Evolutionary conservation across 2,113 vertebrate genomes (phyloP).

Genomic region (Varanus komodoensis): DNA sequence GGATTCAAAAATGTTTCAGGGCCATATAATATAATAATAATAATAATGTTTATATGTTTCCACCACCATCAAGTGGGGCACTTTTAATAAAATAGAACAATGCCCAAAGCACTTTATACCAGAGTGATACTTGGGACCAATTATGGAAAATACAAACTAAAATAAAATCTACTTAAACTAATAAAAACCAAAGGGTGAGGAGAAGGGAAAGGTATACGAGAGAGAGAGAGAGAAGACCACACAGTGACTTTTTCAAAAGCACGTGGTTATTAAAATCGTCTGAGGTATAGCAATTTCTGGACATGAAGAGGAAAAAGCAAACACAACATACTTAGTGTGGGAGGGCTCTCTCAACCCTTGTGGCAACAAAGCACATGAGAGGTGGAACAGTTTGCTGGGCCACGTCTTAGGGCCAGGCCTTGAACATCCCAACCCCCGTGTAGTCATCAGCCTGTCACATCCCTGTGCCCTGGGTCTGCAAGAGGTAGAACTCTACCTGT

Average conservation of each 20-base stretch:
- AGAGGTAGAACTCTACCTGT: too few species aligned
- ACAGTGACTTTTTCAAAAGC: background rate
- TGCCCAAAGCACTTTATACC: constrained; percentile 4
- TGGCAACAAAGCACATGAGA: background rate
- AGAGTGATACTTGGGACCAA: constrained; percentile 12
- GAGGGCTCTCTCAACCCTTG: background rate
- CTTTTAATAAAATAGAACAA: constrained; percentile 18
- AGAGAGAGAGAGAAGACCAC: background rate
- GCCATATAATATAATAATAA: constrained; percentile 14
- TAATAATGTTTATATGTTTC: constrained; percentile 21
- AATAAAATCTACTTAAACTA: background rate
- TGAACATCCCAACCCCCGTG: background rate
- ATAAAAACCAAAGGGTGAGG: background rate
- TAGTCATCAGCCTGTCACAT: background rate
- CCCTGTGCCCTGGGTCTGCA: background rate
- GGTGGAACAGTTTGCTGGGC: background rate
- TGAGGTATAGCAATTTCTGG: background rate
- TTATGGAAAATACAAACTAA: constrained; percentile 17
- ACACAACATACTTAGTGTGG: too few species aligned
- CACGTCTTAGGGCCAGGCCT: background rate
- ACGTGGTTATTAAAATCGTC: background rate
- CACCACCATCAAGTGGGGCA: constrained; percentile 1
- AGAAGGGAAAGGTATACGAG: background rate
- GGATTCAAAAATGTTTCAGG: background rate
- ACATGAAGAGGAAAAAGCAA: background rate